Base-by-base conservation (phyloP, 2,888 invertebrate species). In the Caenorhabditis sp. region DNA sequence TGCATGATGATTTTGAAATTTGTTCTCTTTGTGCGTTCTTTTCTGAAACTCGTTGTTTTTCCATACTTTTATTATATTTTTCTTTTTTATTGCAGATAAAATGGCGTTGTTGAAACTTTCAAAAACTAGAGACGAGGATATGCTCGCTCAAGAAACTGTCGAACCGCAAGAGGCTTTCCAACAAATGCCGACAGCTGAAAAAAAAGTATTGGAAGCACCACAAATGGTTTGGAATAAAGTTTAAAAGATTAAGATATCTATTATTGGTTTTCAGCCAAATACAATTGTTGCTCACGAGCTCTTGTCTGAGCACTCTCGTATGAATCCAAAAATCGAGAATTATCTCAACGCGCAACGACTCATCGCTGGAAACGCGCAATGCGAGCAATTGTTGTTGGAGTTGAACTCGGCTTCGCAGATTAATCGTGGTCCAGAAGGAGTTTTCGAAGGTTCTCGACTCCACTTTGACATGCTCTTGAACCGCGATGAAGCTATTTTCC, bases 401-500 rank as follows among this genome's bases (percentile, higher is more conserved):
- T 70, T 85, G 49, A 75, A 81, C 70, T 67, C 81, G 25, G 85
- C 86, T 8, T 67, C 82, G n/a, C 83, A 86, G 62, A 83, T 87
- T 68, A 85, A 83, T 70, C 86, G 86, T 67, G 86, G 85, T 10
- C 86, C 86, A 10, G 77, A 79, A 26, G 85, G 85, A 43, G 76
- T 81, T 43, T 83, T 80, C 68, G 73, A 80, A 67, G 79, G 78
- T 25, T 85, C 85, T 8, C 81, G 84, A 21, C 79, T 86, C 31
- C 86, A 86, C 61, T 83, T 82, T 53, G 86, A 86, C 66, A 81
- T 86, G 81, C 78, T 86, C 38, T 74, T 84, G 52, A 83, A 83
- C 38, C 76, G 81, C 21, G 86, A 86, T 67, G 84, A 84, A 38
- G 58, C 76, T 12, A 85, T 87, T 59, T 79, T 69, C 68, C 82